A percentile compares a stretch with the other conserved stretches of the same genome.
Evolutionary conservation across 2,797 vertebrate species (phyloP).

Genomic region (Tapera naevia): DNA sequence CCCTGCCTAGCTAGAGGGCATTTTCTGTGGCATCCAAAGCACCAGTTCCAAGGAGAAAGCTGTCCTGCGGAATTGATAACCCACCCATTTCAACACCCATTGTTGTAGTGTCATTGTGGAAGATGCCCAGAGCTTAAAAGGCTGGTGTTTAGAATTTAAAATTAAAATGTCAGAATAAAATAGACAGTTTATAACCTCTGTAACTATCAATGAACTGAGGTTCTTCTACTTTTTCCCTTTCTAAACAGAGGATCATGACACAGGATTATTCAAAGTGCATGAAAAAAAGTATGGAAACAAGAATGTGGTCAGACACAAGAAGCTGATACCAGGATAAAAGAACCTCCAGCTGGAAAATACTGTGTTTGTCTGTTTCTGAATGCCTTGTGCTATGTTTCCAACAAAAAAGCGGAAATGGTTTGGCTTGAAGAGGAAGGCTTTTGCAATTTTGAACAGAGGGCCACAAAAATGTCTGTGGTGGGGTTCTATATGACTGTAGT

Average conservation of each 20-base stretch:
- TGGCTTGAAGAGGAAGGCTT: constrained; percentile 7
- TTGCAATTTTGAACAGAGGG: constrained; percentile 56
- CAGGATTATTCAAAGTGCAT: not conserved
- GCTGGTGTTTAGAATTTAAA: not conserved
- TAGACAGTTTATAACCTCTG: not conserved
- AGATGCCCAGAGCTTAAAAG: not conserved
- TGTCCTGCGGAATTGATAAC: not conserved
- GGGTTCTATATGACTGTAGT: constrained; percentile 57
- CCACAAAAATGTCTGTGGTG: constrained; percentile 51
- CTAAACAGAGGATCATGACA: constrained; percentile 14
- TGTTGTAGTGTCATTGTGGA: not conserved
- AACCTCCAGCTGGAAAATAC: constrained; percentile 16
- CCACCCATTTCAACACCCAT: not conserved
- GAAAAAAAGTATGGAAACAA: constrained; percentile 24
- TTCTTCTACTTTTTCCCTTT: constrained; percentile 42
- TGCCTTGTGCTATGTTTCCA: constrained; percentile 39
- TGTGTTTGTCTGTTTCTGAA: constrained; percentile 30
- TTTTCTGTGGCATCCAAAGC: not conserved
- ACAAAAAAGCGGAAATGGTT: constrained; percentile 35
- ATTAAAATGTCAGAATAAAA: not conserved
- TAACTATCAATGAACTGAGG: not conserved
- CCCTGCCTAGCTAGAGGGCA: not conserved
- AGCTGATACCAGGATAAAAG: constrained; percentile 18
- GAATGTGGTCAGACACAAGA: not conserved
- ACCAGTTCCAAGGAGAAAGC: not conserved